Evolutionary conservation across 2,888 invertebrate genomes (phyloP).

Genomic region (Lithodes maja): DNA sequence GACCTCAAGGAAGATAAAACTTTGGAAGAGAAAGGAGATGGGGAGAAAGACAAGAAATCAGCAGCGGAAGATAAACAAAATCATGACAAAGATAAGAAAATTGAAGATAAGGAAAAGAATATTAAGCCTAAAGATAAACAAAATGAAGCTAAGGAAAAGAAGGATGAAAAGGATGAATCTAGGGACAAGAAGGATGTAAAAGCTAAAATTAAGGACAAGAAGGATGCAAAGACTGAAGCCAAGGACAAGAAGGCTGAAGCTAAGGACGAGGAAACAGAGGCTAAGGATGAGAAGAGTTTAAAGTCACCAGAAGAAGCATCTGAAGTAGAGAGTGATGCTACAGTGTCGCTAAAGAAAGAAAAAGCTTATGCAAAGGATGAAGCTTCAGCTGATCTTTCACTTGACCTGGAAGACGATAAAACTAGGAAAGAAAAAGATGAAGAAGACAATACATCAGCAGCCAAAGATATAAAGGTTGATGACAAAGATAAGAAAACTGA

Average conservation of each 20-base stretch:
- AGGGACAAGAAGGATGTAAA: background rate
- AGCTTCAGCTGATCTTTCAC: slow-evolving; percentile 35
- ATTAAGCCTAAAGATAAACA: background rate
- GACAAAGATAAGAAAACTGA: background rate
- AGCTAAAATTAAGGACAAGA: background rate
- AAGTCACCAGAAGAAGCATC: background rate
- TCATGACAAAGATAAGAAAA: background rate
- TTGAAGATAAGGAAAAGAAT: slow-evolving; percentile 8
- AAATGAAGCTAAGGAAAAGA: background rate
- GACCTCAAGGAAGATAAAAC: slow-evolving; percentile 17
- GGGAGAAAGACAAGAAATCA: background rate
- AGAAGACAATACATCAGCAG: background rate
- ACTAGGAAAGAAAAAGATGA: background rate
- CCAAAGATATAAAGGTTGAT: background rate
- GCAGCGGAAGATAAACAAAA: background rate
- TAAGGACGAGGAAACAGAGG: background rate
- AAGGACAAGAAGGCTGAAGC: background rate
- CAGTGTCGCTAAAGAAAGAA: slow-evolving; percentile 24
- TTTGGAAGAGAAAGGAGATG: background rate
- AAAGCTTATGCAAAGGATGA: slow-evolving; percentile 4
- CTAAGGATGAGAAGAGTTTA: background rate
- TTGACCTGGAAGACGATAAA: slow-evolving; percentile 21
- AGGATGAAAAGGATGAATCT: background rate
- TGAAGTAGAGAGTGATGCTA: slow-evolving; percentile 6
- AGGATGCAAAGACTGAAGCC: background rate